Base-by-base conservation (phyloP, 2,113 vertebrate genomes). In the Austrofundulus limnaeus region DNA sequence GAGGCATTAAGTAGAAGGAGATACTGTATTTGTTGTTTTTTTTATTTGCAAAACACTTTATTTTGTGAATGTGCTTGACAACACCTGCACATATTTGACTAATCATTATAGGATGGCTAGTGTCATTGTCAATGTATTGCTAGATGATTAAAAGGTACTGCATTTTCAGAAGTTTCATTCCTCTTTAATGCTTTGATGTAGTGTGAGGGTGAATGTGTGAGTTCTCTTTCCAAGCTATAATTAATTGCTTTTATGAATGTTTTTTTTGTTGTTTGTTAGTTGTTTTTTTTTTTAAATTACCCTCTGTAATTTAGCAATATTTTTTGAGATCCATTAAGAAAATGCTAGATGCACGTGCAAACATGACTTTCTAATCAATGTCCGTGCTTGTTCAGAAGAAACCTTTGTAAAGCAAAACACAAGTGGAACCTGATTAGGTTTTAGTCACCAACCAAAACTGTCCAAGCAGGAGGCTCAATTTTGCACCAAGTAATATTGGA, bases 31-130 rank as follows among this genome's bases (percentile, higher is more conserved):
- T n/a, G 78, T 80, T 78, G 71, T 51, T 61, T 69, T 61, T 69
- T 82, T 60, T 50, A 77, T 57, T 59, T 46, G 63, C 64, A 60
- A 61, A 80, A 34, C 75, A 80, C 61, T 31, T 31, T 56, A 21
- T 41, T 52, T 58, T 69, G 63, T 46, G 53, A 61, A 20, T 66
- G 13, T 52, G 20, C 59, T 88, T 65, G 74, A 81, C 75, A 38
- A 74, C 85, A 84, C 75, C 82, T 81, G 72, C 87, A 74, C 85
- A 80, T 59, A 72, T 43, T 85, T 88, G 69, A 50, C 62, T 46
- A 68, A 23, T 74, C 61, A 75, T 54, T 55, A 70, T 70, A 45
- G 69, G 53, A 56, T 65, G 53, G 72, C 39, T 73, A 46, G 61
- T 41, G 1, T 77, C 52, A 73, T 68, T 25, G 53, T 81, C 74